Evolutionary conservation across 2,888 invertebrate species (phyloP).

Genomic region (Melinopterus prodromus): DNA sequence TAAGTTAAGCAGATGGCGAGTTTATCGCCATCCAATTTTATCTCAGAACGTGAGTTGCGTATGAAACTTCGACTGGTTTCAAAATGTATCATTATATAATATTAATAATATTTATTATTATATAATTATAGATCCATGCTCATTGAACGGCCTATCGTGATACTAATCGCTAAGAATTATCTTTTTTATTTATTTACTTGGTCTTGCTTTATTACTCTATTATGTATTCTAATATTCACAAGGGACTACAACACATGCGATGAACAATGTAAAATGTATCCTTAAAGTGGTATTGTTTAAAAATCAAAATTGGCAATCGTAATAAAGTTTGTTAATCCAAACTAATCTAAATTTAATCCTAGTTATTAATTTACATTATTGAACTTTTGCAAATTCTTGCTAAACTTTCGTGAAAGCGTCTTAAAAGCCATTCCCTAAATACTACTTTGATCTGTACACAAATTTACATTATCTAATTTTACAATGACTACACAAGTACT

Average conservation of each 20-base stretch:
- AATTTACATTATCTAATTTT: constrained; percentile 11
- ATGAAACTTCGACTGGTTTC: neutral
- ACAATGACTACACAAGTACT: constrained; percentile 8
- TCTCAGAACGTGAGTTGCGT: constrained; percentile 14
- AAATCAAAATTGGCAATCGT: neutral
- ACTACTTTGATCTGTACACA: neutral
- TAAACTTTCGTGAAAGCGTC: constrained; percentile 14
- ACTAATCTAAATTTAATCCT: neutral
- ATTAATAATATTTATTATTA: neutral
- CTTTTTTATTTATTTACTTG: constrained; percentile 30
- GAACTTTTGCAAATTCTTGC: neutral
- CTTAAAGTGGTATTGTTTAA: neutral
- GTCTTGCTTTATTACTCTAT: constrained; percentile 36
- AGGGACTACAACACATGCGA: constrained; percentile 32
- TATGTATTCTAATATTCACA: constrained; percentile 35
- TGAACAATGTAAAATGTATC: neutral
- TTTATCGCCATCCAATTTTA: neutral
- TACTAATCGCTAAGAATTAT: constrained; percentile 12
- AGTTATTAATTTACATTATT: constrained; percentile 4
- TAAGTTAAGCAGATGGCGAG: neutral
- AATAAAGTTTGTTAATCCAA: neutral
- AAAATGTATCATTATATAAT: constrained; percentile 15
- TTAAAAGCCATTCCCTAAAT: constrained; percentile 23
- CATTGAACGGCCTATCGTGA: neutral
- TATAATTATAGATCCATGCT: neutral